These are phyloP conservation scores for Dicyrtoma fusca DNA, from an alignment of 2,888 invertebrate genomes.

Conservation along the genomic window DNA sequence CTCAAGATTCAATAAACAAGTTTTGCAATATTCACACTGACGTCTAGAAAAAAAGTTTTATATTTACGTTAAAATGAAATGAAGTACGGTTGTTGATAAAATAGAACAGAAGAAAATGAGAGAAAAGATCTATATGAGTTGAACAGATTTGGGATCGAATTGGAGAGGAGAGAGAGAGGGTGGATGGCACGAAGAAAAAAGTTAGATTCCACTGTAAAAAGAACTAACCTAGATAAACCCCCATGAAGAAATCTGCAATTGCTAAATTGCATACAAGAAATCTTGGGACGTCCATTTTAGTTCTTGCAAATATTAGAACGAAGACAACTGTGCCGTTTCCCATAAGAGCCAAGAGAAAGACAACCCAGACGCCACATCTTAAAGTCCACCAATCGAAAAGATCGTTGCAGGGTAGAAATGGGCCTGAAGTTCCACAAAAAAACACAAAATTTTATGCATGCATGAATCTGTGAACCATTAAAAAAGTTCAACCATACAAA, in stretches of 20 bases:
- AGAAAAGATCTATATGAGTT: no score
- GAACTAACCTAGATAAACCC: conserved; percentile 77
- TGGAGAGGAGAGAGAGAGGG: no score
- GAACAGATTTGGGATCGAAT: no score
- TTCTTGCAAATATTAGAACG: conserved; percentile 85
- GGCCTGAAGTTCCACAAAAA: conserved; percentile 65
- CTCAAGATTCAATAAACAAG: no score
- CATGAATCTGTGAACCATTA: background rate
- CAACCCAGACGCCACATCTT: conserved; percentile 95
- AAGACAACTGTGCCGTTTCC: conserved; percentile 96
- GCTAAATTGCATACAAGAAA: conserved; percentile 96
- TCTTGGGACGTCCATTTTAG: conserved; percentile 94
- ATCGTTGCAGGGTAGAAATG: conserved; percentile 93
- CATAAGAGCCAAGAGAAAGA: conserved; percentile 90
- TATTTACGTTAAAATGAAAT: background rate
- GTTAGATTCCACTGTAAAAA: background rate
- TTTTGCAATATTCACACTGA: no score
- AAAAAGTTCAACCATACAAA: background rate
- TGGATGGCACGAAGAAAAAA: no score
- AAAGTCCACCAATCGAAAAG: conserved; percentile 98
- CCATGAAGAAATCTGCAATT: conserved; percentile 97
- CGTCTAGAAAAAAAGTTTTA: no score
- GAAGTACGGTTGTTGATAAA: background rate
- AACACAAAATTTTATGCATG: background rate
- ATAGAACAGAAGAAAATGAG: background rate